Conservation (phyloP, 2,797 vertebrate genomes). For the Anguilla marmorata region DNA sequence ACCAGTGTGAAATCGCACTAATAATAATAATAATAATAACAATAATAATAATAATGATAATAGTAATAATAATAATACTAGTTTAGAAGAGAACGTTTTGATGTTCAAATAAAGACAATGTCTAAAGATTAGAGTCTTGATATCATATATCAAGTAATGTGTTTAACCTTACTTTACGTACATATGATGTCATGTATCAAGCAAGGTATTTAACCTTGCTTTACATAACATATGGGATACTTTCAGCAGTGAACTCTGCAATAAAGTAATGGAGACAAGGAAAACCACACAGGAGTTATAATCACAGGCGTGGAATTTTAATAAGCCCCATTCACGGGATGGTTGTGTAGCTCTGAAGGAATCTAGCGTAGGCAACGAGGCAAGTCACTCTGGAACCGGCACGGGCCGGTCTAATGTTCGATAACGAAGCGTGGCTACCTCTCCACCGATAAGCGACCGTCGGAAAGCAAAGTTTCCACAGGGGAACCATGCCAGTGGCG, state of each 20-base stretch:
- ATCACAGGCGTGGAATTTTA: neutral
- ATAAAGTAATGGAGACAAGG: neutral
- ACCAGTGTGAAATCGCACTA: neutral
- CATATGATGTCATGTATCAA: neutral
- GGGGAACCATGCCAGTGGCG: neutral
- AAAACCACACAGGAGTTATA: neutral
- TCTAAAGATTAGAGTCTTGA: neutral
- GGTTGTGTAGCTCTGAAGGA: neutral
- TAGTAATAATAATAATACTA: neutral
- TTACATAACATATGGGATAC: neutral
- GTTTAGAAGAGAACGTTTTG: too few species aligned
- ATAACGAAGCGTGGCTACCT: neutral
- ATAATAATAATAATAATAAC: neutral
- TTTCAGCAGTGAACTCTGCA: neutral
- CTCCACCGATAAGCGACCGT: neutral
- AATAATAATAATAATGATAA: neutral
- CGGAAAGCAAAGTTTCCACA: neutral
- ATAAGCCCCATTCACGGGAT: neutral
- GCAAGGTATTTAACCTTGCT: neutral
- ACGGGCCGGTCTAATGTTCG: neutral
- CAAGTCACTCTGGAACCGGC: neutral
- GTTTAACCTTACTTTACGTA: neutral
- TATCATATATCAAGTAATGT: neutral
- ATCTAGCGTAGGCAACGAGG: neutral
- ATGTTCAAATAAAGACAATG: neutral